Base-by-base conservation (phyloP, 1,140 invertebrate genomes). In the Drosophila cardini region DNA sequence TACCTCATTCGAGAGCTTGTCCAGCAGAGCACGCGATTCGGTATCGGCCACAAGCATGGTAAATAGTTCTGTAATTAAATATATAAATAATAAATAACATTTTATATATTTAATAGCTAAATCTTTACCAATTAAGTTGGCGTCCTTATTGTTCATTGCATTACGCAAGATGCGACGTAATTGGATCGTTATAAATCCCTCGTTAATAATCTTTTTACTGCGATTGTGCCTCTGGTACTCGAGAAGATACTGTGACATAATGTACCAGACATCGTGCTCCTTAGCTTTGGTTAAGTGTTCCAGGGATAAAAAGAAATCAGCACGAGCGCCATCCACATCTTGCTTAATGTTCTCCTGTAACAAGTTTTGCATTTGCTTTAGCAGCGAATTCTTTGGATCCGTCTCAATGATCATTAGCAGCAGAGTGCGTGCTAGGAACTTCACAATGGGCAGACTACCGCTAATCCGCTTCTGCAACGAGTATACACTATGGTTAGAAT, bases 261-360 rank as follows among this genome's bases (percentile, higher is more conserved):
- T 71, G 34, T 92, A 92, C 89, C 85, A 92, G 7, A 78, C 61
- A 45, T 78, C 78, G 21, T 92, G 81, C 32, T 90, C 82, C 60
- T 92, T 92, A 8, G 74, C 73, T 71, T 91, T 92, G 21, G 83
- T 75, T 5, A 92, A 60, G 38, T 86, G 60, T 42, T 92, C 91
- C 38, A 92, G 13, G 0, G 89, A 91, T 30, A 58, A 36, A 40
- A 91, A 90, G 63, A 92, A 92, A 63, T 91, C 80, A 4, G 74
- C 64, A 3, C 75, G 75, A 1, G 84, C 90, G 11, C 74, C 71
- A 43, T 90, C 90, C 13, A 81, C 34, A 40, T 91, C 90, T 15
- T 34, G 36, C 10, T 60, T 62, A 0, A 86, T 55, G 45, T 81
- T 72, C 1, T 75, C 62, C 6, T 63, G 43, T 9, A 91, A 34